Evolutionary conservation across 2,888 invertebrate species (phyloP).

Genomic region (Chesias legatella): DNA sequence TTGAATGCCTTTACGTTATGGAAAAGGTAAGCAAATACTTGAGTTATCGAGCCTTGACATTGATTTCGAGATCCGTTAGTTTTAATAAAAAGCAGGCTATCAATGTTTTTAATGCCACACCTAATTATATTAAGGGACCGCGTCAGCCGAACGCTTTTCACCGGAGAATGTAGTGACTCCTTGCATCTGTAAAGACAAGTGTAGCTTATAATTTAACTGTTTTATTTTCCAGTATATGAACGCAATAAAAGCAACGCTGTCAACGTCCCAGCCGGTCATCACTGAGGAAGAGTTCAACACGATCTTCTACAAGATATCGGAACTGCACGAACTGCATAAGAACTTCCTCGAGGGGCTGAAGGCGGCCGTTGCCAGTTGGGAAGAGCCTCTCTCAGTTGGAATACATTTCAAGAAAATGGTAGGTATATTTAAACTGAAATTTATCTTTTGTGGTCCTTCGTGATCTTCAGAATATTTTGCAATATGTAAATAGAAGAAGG

Average conservation of each 20-base stretch:
- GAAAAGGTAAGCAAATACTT: slow-evolving; percentile 91
- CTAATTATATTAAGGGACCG: too few species aligned
- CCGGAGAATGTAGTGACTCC: neutral
- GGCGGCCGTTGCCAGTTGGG: slow-evolving; percentile 85
- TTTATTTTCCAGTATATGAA: slow-evolving; percentile 89
- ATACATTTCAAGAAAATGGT: slow-evolving; percentile 92
- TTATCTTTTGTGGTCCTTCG: too few species aligned
- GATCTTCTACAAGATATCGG: slow-evolving; percentile 96
- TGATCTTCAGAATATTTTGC: too few species aligned
- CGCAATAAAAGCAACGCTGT: slow-evolving; percentile 91
- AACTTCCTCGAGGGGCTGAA: slow-evolving; percentile 90
- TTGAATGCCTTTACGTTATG: slow-evolving; percentile 93
- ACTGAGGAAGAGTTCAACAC: slow-evolving; percentile 92
- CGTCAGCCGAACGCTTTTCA: too few species aligned
- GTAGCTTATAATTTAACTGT: neutral
- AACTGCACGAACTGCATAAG: slow-evolving; percentile 90
- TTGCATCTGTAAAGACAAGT: too few species aligned
- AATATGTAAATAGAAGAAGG: too few species aligned
- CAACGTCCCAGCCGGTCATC: slow-evolving; percentile 94
- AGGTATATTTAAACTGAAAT: slow-evolving; percentile 10
- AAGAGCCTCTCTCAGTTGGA: slow-evolving; percentile 88
- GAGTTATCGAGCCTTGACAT: too few species aligned
- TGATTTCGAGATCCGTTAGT: too few species aligned
- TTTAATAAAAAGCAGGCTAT: too few species aligned
- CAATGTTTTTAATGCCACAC: too few species aligned